A percentile compares a stretch with the other conserved stretches of the same genome.
These are phyloP conservation scores for Genyomyrus donnyi DNA, from an alignment of 2,113 vertebrate genomes.

Conservation along the genomic window DNA sequence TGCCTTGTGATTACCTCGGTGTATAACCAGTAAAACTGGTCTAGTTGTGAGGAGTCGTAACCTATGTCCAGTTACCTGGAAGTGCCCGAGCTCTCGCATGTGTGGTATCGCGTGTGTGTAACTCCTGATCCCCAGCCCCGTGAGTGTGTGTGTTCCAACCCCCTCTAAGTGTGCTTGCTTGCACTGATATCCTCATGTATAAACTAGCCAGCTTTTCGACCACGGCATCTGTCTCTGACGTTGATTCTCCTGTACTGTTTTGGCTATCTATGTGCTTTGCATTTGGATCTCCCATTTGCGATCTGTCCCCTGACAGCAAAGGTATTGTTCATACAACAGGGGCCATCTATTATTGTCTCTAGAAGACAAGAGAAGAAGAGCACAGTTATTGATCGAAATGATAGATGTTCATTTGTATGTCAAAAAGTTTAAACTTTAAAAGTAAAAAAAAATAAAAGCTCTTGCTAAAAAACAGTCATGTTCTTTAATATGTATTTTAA, in stretches of 20 bases:
- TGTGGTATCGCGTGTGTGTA: not conserved
- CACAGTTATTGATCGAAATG: not conserved
- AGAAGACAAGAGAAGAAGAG: not conserved
- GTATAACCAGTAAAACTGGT: no score
- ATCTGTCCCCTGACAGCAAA: not conserved
- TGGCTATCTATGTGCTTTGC: not conserved
- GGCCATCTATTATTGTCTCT: not conserved
- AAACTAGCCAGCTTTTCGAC: not conserved
- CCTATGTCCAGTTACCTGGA: not conserved
- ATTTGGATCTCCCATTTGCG: not conserved
- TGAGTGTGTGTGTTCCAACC: not conserved
- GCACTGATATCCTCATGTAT: not conserved
- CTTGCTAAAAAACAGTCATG: not conserved
- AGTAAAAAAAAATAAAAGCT: not conserved
- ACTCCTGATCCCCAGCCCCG: not conserved
- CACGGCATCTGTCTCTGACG: not conserved
- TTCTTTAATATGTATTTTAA: not conserved
- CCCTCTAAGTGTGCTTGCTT: not conserved
- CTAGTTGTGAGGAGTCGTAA: no score
- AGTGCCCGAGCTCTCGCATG: not conserved
- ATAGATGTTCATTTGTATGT: not conserved
- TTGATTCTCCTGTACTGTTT: not conserved
- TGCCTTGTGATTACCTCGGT: no score
- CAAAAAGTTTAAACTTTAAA: not conserved
- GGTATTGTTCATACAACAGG: not conserved